Conservation (phyloP, 2,113 vertebrate species). For the Thalassarche chlororhynchos region DNA sequence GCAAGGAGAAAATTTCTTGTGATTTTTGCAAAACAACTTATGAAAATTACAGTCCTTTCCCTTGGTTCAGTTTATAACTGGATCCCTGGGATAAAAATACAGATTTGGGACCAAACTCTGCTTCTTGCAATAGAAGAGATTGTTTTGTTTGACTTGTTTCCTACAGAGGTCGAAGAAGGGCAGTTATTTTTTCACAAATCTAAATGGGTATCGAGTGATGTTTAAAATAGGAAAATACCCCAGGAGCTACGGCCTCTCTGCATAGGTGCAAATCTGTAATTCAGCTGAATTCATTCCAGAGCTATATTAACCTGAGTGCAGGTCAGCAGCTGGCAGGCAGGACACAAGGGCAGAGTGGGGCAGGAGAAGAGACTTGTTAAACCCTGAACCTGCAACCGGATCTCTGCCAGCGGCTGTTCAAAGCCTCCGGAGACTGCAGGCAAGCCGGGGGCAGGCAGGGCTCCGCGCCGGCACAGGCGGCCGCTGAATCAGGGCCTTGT, state of each 20-base stretch:
- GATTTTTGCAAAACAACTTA: not conserved
- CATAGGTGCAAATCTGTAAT: conserved; percentile 20
- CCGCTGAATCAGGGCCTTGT: not conserved
- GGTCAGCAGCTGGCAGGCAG: not conserved
- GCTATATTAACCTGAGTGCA: not conserved
- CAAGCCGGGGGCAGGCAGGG: not conserved
- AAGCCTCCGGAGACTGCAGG: not conserved
- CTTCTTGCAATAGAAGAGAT: not conserved
- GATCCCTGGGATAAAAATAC: not conserved
- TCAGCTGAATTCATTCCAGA: not conserved
- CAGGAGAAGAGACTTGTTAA: not conserved
- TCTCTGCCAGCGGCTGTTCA: not conserved
- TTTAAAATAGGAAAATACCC: not conserved
- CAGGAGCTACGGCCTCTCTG: not conserved
- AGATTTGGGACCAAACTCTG: not conserved
- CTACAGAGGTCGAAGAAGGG: not conserved
- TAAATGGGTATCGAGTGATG: not conserved
- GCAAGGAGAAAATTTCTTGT: not conserved
- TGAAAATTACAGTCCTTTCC: not conserved
- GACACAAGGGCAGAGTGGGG: not conserved
- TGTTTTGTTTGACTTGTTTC: conserved; percentile 5
- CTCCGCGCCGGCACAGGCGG: fast-evolving
- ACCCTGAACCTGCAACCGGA: not conserved
- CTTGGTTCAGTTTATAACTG: not conserved
- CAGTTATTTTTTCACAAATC: not conserved